These are phyloP conservation scores for Nomada fucata DNA, from an alignment of 2,888 invertebrate genomes.

Conservation along the genomic window DNA sequence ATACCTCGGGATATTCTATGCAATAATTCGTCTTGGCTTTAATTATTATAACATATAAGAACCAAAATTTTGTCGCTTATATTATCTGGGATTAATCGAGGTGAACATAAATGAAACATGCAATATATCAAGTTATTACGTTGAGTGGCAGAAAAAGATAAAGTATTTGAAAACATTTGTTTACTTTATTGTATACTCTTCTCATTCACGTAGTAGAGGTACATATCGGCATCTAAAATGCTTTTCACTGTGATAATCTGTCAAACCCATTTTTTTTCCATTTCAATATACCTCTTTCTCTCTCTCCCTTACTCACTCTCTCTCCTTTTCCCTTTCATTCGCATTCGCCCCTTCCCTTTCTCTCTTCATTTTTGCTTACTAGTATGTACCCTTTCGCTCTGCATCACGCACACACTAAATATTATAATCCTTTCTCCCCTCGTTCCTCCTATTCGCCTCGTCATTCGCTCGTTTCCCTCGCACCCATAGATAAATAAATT, in stretches of 20 bases:
- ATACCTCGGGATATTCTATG: neutral
- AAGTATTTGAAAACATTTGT: slow-evolving; percentile 79
- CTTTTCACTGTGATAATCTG: slow-evolving; percentile 59
- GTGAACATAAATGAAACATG: neutral
- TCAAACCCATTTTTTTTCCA: slow-evolving; percentile 24
- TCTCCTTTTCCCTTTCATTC: slow-evolving; percentile 37
- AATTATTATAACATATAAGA: too few species aligned
- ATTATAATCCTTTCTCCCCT: slow-evolving; percentile 28
- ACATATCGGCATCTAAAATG: slow-evolving; percentile 74
- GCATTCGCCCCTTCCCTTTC: slow-evolving; percentile 18
- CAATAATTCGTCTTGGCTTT: neutral
- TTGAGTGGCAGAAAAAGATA: neutral
- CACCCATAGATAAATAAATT: slow-evolving; percentile 80
- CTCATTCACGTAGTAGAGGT: slow-evolving; percentile 77
- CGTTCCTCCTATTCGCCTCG: slow-evolving; percentile 29
- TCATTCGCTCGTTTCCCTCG: slow-evolving; percentile 65
- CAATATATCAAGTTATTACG: neutral
- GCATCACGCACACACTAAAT: slow-evolving; percentile 34
- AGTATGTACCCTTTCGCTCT: slow-evolving; percentile 20
- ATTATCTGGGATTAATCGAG: neutral
- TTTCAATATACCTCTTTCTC: slow-evolving; percentile 18
- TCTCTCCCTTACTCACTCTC: slow-evolving; percentile 45
- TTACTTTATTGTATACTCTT: slow-evolving; percentile 81
- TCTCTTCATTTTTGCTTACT: slow-evolving; percentile 27
- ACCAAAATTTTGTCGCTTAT: too few species aligned